Conservation (phyloP, 1,140 invertebrate genomes). For the Teleogryllus occipitalis region DNA sequence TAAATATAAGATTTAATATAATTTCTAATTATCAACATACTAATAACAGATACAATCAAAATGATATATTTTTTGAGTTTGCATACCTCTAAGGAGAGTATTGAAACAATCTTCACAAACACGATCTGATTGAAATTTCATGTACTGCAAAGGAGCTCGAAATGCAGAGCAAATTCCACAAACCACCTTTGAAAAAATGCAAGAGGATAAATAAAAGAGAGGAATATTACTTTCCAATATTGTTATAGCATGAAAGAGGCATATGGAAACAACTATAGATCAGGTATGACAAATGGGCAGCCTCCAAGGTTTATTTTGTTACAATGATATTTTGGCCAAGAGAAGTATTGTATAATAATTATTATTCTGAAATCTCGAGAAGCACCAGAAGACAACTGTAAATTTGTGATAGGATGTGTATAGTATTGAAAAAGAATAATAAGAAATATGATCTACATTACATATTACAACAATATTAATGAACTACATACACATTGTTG, state of each 20-base stretch:
- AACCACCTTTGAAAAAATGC: conserved; percentile 46
- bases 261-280: not conserved
- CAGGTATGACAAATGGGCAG: not conserved
- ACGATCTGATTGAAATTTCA: conserved; percentile 45
- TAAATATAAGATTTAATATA: too few relatives aligned
- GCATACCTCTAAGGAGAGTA: conserved; percentile 38
- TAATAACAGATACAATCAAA: not conserved
- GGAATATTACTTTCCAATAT: not conserved
- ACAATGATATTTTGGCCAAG: too few relatives aligned
- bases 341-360: too few relatives aligned
- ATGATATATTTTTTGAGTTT: not conserved
- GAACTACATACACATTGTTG: too few relatives aligned
- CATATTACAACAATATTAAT: too few relatives aligned
- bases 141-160: conserved; percentile 56
- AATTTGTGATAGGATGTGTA: too few relatives aligned
- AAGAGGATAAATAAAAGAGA: conserved; percentile 2
- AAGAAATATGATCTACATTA: too few relatives aligned
- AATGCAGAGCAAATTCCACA: conserved; percentile 62
- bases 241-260: not conserved
- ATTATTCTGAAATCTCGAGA: too few relatives aligned
- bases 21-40: too few relatives aligned
- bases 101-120: conserved; percentile 53
- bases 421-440: too few relatives aligned
- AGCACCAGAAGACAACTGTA: too few relatives aligned
- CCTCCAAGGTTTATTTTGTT: not conserved